Conservation (phyloP, 2,888 invertebrate species). For the Nysson spinosus region DNA sequence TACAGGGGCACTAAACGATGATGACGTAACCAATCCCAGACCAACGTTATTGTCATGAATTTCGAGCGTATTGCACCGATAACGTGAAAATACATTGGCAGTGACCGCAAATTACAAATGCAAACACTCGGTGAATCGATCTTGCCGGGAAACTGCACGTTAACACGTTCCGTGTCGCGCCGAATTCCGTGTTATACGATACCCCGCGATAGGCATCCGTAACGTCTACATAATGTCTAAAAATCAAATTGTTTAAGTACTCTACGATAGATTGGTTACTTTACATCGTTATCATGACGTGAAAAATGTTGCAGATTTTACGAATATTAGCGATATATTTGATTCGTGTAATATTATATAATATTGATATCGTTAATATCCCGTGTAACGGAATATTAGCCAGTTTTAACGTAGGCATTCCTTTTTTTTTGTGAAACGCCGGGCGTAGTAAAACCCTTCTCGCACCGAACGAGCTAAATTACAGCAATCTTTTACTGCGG, state of each 20-base stretch:
- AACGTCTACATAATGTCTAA: no score
- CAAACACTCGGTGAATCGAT: neutral
- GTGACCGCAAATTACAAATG: neutral
- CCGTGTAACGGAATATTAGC: neutral
- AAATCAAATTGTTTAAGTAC: no score
- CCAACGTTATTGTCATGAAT: neutral
- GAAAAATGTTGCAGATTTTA: no score
- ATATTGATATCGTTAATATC: neutral
- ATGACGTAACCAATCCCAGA: neutral
- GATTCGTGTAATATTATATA: no score
- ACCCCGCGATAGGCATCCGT: no score
- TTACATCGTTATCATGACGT: no score
- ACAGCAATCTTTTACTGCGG: slow-evolving; percentile 55
- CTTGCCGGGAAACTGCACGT: neutral
- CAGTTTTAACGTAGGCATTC: slow-evolving; percentile 30
- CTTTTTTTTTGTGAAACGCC: slow-evolving; percentile 22
- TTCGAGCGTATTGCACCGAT: neutral
- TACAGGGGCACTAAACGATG: no score
- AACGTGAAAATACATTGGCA: neutral
- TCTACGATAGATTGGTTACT: no score
- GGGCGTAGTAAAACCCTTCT: slow-evolving; percentile 32
- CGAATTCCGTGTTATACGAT: no score
- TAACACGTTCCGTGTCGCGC: no score
- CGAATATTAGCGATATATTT: no score
- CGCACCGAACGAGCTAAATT: slow-evolving; percentile 37